These are phyloP conservation scores for Ranitomeya imitator DNA, from an alignment of 2,113 vertebrate species.

Conservation along the genomic window DNA sequence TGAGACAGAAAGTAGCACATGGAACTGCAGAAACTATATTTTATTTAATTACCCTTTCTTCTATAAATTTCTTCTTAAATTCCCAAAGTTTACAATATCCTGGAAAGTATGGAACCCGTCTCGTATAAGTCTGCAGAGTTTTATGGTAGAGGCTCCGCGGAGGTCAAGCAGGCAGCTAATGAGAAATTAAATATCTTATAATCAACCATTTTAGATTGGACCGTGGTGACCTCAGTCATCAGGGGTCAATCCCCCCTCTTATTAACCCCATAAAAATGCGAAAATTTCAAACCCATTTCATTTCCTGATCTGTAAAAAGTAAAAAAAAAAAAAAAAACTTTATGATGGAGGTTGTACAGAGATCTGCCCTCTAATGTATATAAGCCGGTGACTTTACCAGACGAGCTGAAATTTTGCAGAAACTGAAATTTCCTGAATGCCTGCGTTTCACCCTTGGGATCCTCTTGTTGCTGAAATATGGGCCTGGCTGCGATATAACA, in stretches of 20 bases:
- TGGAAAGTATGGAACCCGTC: not conserved
- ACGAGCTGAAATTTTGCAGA: constrained; percentile 43
- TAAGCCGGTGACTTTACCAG: constrained; percentile 36
- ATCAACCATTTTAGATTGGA: not conserved
- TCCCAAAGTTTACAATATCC: constrained; percentile 9
- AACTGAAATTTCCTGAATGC: constrained; percentile 49
- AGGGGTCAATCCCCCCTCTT: not conserved
- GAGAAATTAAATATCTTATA: constrained; percentile 2
- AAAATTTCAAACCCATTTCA: not conserved
- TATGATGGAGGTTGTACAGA: not conserved
- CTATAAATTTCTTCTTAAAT: not conserved
- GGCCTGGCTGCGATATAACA: constrained; percentile 44
- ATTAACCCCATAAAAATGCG: not conserved
- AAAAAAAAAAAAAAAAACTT: not conserved
- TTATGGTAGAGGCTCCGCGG: not conserved
- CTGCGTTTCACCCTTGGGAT: constrained; percentile 36
- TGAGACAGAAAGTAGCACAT: not conserved
- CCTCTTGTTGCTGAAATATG: constrained; percentile 44
- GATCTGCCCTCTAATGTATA: constrained; percentile 12
- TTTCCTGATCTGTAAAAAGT: constrained; percentile 10
- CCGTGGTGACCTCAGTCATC: not conserved
- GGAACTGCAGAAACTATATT: not conserved
- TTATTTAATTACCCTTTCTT: not conserved
- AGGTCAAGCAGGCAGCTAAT: not conserved
- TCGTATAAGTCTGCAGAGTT: not conserved